Conservation (phyloP, 2,113 vertebrate genomes). For the Hypocryptadius cinnamomeus region DNA sequence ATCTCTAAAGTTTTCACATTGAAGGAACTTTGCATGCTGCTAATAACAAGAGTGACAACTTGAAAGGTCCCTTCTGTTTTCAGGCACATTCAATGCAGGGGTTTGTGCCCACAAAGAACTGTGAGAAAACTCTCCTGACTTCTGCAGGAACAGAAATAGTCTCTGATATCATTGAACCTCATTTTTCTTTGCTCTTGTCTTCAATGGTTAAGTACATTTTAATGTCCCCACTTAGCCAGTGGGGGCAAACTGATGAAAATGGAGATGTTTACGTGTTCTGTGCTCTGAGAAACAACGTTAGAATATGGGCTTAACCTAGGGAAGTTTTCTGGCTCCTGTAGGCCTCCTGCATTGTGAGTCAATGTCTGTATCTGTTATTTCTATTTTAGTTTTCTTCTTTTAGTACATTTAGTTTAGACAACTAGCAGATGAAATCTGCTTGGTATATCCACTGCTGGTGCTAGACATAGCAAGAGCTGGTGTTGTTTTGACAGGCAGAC, state of each 20-base stretch:
- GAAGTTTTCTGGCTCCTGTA: not conserved
- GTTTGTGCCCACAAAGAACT: not conserved
- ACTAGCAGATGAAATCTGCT: slow-evolving; percentile 43
- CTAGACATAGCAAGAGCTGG: slow-evolving; percentile 43
- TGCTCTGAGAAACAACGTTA: not conserved
- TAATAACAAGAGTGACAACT: not conserved
- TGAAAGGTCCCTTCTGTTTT: not conserved
- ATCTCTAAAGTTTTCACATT: not conserved
- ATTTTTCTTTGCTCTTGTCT: not conserved
- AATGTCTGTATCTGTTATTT: slow-evolving; percentile 19
- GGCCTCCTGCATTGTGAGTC: not conserved
- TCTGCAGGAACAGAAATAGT: not conserved
- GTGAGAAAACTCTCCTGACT: not conserved
- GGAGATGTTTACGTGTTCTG: not conserved
- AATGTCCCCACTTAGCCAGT: not conserved
- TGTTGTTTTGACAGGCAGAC: slow-evolving; percentile 58
- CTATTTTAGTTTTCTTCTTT: slow-evolving; percentile 8
- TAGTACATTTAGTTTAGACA: slow-evolving; percentile 29
- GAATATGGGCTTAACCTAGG: not conserved
- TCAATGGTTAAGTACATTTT: not conserved
- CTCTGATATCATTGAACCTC: not conserved
- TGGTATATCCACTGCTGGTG: not conserved
- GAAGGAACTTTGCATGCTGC: not conserved
- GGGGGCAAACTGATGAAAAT: not conserved
- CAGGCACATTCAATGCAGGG: not conserved